Conservation (phyloP, 1,140 invertebrate genomes). For the Heliconius eleuchia region DNA sequence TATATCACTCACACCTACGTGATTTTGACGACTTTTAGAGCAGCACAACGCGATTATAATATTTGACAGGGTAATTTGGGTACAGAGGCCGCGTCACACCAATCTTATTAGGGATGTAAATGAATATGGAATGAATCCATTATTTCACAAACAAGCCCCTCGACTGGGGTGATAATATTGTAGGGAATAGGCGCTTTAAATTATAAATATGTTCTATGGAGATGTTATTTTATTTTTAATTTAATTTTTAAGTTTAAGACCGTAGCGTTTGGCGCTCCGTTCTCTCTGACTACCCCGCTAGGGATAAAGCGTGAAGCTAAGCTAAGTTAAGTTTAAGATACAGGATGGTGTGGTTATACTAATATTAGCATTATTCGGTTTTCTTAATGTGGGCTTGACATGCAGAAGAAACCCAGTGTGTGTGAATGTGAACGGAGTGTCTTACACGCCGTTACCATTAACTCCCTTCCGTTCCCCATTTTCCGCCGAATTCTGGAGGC, state of each 20-base stretch:
- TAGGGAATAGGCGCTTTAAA: conserved; percentile 60
- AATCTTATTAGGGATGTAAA: conserved; percentile 80
- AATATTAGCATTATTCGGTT: no score
- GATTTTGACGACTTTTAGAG: conserved; percentile 58
- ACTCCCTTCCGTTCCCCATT: no score
- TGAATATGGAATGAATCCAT: conserved; percentile 81
- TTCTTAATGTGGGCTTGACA: no score
- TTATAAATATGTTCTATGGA: conserved; percentile 49
- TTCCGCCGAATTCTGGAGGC: no score
- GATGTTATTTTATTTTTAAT: conserved; percentile 41
- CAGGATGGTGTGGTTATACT: no score
- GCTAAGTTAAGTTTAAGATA: background rate
- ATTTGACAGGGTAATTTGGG: conserved; percentile 75
- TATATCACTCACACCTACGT: conserved; percentile 49
- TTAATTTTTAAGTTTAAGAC: conserved; percentile 20
- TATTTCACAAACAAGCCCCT: conserved; percentile 78
- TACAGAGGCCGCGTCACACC: conserved; percentile 66
- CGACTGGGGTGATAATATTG: conserved; percentile 70
- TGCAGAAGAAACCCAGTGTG: no score
- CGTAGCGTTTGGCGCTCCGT: no score
- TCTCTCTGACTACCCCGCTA: no score
- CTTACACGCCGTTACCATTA: no score
- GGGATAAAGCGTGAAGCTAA: no score
- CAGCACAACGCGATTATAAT: conserved; percentile 66
- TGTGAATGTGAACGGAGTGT: no score